Base-by-base conservation (phyloP, 2,888 invertebrate species). In the Leucophenga montana region DNA sequence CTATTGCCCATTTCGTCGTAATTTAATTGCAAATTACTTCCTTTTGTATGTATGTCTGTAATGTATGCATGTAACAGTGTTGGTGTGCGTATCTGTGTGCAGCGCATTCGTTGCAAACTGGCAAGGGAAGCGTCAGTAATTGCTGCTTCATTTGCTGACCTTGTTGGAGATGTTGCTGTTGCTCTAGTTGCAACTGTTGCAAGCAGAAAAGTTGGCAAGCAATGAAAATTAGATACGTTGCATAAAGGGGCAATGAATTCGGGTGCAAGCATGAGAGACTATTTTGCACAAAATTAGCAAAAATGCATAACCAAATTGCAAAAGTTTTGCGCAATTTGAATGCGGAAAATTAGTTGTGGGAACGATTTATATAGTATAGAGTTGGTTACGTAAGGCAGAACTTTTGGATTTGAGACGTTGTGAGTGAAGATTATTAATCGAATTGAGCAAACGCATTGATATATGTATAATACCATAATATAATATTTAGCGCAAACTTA, bases 21-120 rank as follows among this genome's bases (percentile, higher is more conserved):
- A 88, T 88, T 88, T 87, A 88, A 88, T 88, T 87, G 87, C 87
- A 88, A 87, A 87, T 87, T 85, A 87, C 88, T 88, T 87, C 87
- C 87, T 84, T 84, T 80, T 82, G 79, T 84, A 73, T 27, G 27
- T 27, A 3, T 27, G 27, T 27, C 3, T 2, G 4, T 3, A 3
- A 27, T 27, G 27, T 27, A 4, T 27, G 27, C 4, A 4, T 27
- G 27, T 27, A n/a, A n/a, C n/a, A 69, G 68, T 78, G 46, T 50
- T 4, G 2, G 27, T 27, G 27, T 27, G 27, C 4, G 27, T 4
- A 27, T 27, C 27, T 27, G 27, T 27, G 27, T 27, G 27, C 27
- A 22, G 66, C 56, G 53, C 66, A 54, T 31, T 66, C 65, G 50
- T 61, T 53, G 66, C 66, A 27, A 27, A 27, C 27, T 27, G 27